Percentiles rank a stretch among this genome's conserved stretches.
These are phyloP conservation scores for Scrobipalpa costella DNA, from an alignment of 2,888 invertebrate genomes.

Conservation along the genomic window DNA sequence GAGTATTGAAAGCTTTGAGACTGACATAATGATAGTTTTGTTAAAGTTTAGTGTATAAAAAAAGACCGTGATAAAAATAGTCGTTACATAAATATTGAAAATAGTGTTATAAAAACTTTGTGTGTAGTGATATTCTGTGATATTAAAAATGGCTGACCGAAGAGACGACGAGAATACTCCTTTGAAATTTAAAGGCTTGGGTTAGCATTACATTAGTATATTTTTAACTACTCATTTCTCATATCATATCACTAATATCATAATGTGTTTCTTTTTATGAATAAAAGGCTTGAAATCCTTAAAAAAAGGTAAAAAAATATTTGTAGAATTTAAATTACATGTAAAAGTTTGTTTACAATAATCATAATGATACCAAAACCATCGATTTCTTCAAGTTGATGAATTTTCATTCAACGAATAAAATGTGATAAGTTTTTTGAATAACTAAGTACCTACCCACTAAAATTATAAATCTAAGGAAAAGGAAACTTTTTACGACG, in stretches of 20 bases:
- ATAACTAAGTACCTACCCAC: no score
- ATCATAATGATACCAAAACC: no score
- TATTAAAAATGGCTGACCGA: constrained; percentile 9
- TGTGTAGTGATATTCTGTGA: constrained; percentile 14
- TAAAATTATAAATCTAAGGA: no score
- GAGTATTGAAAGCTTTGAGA: constrained; percentile 7
- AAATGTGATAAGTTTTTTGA: no score
- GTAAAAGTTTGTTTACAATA: neutral
- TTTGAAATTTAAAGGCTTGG: constrained; percentile 4
- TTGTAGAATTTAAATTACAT: neutral
- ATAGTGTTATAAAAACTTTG: neutral
- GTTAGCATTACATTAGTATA: neutral
- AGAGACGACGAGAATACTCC: neutral
- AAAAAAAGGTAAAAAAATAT: no score
- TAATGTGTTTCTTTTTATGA: no score
- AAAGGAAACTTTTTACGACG: no score
- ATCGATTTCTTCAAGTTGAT: no score
- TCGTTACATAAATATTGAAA: neutral
- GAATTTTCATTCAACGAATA: no score
- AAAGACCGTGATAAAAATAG: constrained; percentile 3
- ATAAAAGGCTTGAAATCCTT: no score
- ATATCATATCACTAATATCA: no score
- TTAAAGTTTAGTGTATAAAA: neutral
- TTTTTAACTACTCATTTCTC: neutral
- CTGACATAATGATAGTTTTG: neutral